Evolutionary conservation across 2,113 vertebrate genomes (phyloP).

Genomic region (Actinemys pallida): DNA sequence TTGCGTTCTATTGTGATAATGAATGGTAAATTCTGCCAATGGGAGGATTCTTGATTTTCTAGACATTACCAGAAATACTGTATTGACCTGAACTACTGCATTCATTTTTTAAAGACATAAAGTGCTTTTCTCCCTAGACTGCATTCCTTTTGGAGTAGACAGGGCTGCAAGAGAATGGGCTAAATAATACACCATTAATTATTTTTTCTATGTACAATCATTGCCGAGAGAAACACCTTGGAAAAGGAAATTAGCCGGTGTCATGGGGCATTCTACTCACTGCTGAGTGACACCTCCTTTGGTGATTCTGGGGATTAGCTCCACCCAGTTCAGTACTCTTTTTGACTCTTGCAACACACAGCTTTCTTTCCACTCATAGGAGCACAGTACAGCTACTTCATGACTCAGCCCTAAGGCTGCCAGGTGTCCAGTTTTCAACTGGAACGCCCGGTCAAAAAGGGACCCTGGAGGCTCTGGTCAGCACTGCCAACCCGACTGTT

Average conservation of each 20-base stretch:
- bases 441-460: no score
- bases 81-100: not conserved
- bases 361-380: not conserved
- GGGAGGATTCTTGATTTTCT: not conserved
- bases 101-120: not conserved
- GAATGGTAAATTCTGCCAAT: not conserved
- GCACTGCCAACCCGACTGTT: no score
- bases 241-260: not conserved
- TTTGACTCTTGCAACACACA: not conserved
- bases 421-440: no score
- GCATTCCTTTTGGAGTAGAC: not conserved
- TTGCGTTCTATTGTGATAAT: not conserved
- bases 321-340: not conserved
- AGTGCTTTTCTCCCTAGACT: not conserved
- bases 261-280: not conserved
- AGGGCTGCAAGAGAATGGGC: constrained; percentile 47
- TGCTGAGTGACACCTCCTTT: not conserved
- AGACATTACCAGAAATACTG: not conserved
- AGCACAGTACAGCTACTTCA: not conserved
- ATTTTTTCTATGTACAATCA: not conserved
- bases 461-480: no score
- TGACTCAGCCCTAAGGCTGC: not conserved
- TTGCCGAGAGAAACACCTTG: not conserved
- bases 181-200: constrained; percentile 22
- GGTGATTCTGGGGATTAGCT: not conserved